Evolutionary conservation across 2,888 invertebrate species (phyloP).

Genomic region (Scaptomyza tumidula): DNA sequence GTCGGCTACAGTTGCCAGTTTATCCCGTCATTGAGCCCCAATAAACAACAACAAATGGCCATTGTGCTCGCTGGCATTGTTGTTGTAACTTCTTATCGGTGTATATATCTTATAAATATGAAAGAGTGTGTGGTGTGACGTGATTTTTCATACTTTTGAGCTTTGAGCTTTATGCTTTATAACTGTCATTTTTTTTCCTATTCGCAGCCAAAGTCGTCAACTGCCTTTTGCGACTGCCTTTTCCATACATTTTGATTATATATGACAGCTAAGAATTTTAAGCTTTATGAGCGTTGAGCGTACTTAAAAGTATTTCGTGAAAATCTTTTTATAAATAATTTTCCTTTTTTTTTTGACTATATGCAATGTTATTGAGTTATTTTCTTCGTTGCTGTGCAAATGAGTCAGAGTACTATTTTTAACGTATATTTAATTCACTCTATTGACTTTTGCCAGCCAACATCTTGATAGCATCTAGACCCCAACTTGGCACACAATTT

Average conservation of each 20-base stretch:
- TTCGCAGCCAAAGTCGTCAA: conserved; percentile 24
- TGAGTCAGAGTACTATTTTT: conserved; percentile 5
- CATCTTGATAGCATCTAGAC: conserved; percentile 24
- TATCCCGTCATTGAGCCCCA: conserved; percentile 50
- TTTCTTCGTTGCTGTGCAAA: neutral
- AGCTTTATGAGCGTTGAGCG: conserved; percentile 32
- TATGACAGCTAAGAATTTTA: conserved; percentile 52
- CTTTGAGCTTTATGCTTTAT: conserved; percentile 23
- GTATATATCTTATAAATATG: conserved; percentile 43
- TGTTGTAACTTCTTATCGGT: conserved; percentile 4
- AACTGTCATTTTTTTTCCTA: conserved; percentile 49
- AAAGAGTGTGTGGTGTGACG: conserved; percentile 23
- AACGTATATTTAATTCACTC: conserved; percentile 2
- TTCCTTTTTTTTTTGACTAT: neutral
- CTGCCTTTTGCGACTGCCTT: conserved; percentile 19
- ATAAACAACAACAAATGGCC: conserved; percentile 36
- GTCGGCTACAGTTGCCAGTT: conserved; percentile 45
- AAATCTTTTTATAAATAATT: conserved; percentile 3
- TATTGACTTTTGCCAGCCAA: conserved; percentile 34
- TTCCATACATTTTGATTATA: conserved; percentile 50
- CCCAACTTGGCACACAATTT: conserved; percentile 27
- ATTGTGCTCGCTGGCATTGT: conserved; percentile 34
- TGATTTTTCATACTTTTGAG: conserved; percentile 42
- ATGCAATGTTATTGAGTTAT: conserved; percentile 1
- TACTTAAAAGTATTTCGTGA: neutral